These are phyloP conservation scores for Cryptocephalus moraei DNA, from an alignment of 2,888 invertebrate genomes.

Conservation along the genomic window DNA sequence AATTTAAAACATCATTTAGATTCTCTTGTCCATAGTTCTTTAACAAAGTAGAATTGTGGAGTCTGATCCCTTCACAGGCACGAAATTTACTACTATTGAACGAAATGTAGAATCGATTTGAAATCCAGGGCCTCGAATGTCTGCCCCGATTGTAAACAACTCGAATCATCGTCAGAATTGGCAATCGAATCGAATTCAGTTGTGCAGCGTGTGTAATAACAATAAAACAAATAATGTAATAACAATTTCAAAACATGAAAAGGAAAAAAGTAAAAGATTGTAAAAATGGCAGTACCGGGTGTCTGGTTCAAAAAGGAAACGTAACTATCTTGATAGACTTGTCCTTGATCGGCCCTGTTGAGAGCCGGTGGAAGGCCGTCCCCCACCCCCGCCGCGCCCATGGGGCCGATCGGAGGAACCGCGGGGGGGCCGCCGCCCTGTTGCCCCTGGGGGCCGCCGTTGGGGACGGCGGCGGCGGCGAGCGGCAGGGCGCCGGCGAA, in stretches of 20 bases:
- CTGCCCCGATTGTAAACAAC: too few species aligned
- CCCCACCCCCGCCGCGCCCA: constrained; percentile 11
- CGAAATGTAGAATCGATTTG: too few species aligned
- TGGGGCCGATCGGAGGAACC: constrained; percentile 11
- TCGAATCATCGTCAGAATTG: too few species aligned
- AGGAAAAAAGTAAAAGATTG: constrained; percentile 8
- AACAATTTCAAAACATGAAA: background rate
- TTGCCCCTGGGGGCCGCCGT: constrained; percentile 2
- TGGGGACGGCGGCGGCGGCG: background rate
- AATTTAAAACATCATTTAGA: too few species aligned
- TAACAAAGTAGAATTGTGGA: too few species aligned
- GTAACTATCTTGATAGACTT: constrained; percentile 57
- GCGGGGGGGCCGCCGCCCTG: constrained; percentile 5
- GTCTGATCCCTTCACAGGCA: too few species aligned
- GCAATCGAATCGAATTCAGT: too few species aligned
- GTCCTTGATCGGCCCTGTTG: constrained; percentile 31
- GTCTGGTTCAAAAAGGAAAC: constrained; percentile 54
- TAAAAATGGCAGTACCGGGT: constrained; percentile 38
- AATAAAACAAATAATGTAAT: too few species aligned
- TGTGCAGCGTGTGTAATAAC: too few species aligned
- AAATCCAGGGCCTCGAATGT: too few species aligned
- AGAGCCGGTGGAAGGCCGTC: constrained; percentile 26
- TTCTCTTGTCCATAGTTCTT: too few species aligned
- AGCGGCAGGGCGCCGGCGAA: background rate
- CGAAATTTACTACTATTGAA: too few species aligned